These are phyloP conservation scores for Ploceus nigricollis DNA, from an alignment of 2,113 vertebrate genomes.

Conservation along the genomic window DNA sequence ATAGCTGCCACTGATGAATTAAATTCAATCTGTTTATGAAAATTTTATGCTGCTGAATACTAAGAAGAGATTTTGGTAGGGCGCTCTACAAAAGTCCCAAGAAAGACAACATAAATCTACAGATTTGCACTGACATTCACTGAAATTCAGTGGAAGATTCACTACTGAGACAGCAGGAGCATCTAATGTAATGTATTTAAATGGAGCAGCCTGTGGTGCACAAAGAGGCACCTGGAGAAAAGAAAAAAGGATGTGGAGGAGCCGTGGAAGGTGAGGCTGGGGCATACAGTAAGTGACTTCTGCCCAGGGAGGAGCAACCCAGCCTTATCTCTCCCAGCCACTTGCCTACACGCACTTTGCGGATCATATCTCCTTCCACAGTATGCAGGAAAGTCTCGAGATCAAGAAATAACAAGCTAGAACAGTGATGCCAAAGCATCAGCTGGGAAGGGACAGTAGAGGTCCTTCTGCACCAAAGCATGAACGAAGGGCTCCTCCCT, in stretches of 20 bases:
- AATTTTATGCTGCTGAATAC: neutral
- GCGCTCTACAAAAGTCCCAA: neutral
- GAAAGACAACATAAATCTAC: neutral
- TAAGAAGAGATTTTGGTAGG: neutral
- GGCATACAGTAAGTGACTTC: neutral
- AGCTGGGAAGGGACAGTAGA: neutral
- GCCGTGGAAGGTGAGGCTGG: neutral
- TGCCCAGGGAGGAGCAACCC: neutral
- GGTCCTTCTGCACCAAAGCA: neutral
- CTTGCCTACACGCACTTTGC: rapidly evolving
- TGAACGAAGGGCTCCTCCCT: neutral
- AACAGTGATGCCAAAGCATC: neutral
- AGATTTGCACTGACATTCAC: neutral
- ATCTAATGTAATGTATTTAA: neutral
- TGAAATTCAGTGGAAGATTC: neutral
- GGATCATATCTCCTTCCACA: neutral
- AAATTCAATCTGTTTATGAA: neutral
- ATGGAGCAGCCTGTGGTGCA: too few relatives aligned
- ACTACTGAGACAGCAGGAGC: neutral
- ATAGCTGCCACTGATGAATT: neutral
- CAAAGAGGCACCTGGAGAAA: neutral
- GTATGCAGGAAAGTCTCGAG: neutral
- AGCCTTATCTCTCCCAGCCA: neutral
- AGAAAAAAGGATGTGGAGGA: neutral
- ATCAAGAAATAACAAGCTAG: neutral